A percentile compares a stretch with the other conserved stretches of the same genome.
These are phyloP conservation scores for Phalanger gymnotis DNA, from an alignment of 2,797 vertebrate genomes.

Conservation along the genomic window DNA sequence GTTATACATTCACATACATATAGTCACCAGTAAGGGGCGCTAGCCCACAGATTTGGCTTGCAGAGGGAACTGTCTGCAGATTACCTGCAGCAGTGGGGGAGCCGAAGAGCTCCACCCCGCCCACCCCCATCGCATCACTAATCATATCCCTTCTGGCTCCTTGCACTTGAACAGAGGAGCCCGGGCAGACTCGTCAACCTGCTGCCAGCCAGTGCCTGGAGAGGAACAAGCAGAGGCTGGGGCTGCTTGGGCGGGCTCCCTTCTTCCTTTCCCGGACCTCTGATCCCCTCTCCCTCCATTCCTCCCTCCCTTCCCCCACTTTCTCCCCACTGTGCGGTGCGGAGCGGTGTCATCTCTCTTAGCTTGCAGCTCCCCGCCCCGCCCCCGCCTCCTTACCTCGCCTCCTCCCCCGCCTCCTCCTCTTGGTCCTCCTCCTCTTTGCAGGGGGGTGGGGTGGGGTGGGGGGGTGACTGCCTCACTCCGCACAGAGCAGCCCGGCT, in stretches of 20 bases:
- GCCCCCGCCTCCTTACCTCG: slow-evolving; percentile 43
- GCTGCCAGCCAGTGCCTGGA: slow-evolving; percentile 60
- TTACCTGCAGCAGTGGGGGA: slow-evolving; percentile 81
- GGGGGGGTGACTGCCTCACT: slow-evolving; percentile 7
- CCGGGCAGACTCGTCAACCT: slow-evolving; percentile 56
- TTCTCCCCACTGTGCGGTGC: slow-evolving; percentile 51
- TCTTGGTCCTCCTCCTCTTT: slow-evolving; percentile 20
- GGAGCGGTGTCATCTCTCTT: slow-evolving; percentile 9
- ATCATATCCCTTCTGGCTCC: neutral
- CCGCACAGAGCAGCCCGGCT: slow-evolving; percentile 15
- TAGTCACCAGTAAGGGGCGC: slow-evolving; percentile 81
- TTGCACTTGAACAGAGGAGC: slow-evolving; percentile 42
- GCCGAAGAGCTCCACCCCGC: slow-evolving; percentile 78
- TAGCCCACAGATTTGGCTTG: slow-evolving; percentile 69
- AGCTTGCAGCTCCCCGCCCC: slow-evolving; percentile 35
- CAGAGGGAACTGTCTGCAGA: slow-evolving; percentile 78
- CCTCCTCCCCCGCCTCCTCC: slow-evolving; percentile 31
- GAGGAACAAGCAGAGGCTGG: slow-evolving; percentile 49
- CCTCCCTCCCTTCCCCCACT: slow-evolving; percentile 14
- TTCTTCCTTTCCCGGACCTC: slow-evolving; percentile 54
- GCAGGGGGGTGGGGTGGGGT: slow-evolving; percentile 55
- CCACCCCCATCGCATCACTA: slow-evolving; percentile 47
- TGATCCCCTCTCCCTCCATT: neutral
- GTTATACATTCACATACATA: neutral
- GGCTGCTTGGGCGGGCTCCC: slow-evolving; percentile 57